Conservation (phyloP, 2,797 vertebrate species). For the Accipiter superciliosus region DNA sequence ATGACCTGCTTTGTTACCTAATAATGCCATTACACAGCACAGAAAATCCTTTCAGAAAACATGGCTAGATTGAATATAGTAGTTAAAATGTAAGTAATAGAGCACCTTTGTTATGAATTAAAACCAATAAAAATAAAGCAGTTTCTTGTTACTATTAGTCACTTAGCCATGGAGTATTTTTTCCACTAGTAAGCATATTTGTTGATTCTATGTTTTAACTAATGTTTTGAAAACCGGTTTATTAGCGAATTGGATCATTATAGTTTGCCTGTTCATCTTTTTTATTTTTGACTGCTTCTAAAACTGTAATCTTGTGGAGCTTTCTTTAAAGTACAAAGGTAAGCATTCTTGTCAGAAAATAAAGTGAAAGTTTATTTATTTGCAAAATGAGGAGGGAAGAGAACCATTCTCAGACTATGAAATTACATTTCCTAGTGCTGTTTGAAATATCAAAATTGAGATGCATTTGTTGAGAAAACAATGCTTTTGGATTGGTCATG, state of each 20-base stretch:
- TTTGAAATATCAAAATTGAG: neutral
- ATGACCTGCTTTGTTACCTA: neutral
- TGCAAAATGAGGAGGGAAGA: neutral
- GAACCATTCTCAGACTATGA: neutral
- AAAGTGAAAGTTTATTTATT: neutral
- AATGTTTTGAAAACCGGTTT: neutral
- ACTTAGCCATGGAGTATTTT: neutral
- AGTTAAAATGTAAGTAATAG: neutral
- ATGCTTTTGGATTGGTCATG: neutral
- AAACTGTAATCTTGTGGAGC: neutral
- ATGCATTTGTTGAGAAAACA: neutral
- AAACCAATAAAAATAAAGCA: neutral
- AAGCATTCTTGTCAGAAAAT: neutral
- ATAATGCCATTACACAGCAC: neutral
- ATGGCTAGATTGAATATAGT: neutral
- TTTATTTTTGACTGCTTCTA: slow-evolving; percentile 4
- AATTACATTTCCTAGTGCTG: neutral
- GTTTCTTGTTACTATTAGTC: neutral
- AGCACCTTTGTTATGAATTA: neutral
- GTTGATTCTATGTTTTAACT: neutral
- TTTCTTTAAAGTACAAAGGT: neutral
- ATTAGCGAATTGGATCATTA: neutral
- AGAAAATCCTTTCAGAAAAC: neutral
- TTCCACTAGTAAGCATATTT: neutral
- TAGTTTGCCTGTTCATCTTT: neutral